Percentiles rank a stretch among this genome's conserved stretches.
Evolutionary conservation across 2,797 vertebrate genomes (phyloP).

Genomic region (Malurus leucopterus): DNA sequence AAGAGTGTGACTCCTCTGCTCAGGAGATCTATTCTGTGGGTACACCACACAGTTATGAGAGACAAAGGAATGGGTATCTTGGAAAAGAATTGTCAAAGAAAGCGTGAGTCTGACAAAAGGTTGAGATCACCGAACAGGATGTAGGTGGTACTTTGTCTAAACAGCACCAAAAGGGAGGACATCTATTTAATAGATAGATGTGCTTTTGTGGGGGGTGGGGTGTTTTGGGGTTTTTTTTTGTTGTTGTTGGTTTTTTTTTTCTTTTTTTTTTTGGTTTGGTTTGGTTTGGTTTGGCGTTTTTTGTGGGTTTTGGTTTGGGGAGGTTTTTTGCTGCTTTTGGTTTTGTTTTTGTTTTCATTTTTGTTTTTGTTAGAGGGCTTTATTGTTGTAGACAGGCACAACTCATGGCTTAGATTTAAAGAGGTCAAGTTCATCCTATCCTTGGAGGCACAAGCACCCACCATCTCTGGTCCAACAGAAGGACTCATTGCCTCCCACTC

Average conservation of each 20-base stretch:
- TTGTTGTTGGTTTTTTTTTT: too few relatives aligned
- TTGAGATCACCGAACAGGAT: neutral
- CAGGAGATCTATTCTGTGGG: neutral
- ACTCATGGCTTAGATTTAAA: neutral
- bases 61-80: neutral
- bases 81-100: neutral
- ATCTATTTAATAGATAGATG: neutral
- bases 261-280: neutral
- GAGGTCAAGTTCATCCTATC: neutral
- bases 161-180: neutral
- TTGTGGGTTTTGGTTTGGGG: neutral
- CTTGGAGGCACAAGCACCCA: neutral
- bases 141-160: neutral
- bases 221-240: too few relatives aligned
- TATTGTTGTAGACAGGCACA: rapidly evolving
- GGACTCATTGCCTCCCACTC: neutral
- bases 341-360: neutral
- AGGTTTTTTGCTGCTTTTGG: too few relatives aligned
- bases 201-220: too few relatives aligned
- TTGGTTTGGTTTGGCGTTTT: too few relatives aligned
- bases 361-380: neutral
- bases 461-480: neutral
- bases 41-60: neutral
- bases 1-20: neutral
- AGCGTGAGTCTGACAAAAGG: neutral